These are phyloP conservation scores for Anolis apletophallus DNA, from an alignment of 2,797 vertebrate genomes.

Conservation along the genomic window DNA sequence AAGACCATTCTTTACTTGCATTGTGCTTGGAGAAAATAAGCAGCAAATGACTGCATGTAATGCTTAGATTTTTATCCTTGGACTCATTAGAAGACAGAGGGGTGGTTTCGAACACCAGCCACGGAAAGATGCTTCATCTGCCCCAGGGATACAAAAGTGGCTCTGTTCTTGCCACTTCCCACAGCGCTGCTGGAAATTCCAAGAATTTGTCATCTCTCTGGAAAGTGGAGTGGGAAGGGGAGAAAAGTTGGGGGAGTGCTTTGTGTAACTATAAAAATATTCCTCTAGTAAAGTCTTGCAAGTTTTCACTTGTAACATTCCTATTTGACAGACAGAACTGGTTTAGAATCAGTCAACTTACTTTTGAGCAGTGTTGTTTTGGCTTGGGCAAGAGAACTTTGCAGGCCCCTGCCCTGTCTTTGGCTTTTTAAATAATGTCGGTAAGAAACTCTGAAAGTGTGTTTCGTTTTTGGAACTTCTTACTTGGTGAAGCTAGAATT, in stretches of 20 bases:
- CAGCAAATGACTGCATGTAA: background rate
- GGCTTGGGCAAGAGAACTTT: too few relatives aligned
- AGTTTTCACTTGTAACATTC: background rate
- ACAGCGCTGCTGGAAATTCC: background rate
- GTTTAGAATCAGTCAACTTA: background rate
- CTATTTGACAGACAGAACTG: background rate
- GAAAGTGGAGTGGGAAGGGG: background rate
- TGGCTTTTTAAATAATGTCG: too few relatives aligned
- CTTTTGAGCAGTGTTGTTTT: background rate
- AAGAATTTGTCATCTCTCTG: background rate
- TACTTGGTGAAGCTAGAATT: too few relatives aligned
- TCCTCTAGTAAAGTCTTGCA: background rate
- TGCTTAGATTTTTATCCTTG: background rate
- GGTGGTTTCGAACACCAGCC: background rate
- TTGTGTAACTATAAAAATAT: background rate
- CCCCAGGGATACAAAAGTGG: background rate
- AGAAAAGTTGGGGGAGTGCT: too few relatives aligned
- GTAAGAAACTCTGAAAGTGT: too few relatives aligned
- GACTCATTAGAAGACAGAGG: background rate
- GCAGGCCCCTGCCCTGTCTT: too few relatives aligned
- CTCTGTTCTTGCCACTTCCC: constrained; percentile 1
- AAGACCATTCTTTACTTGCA: background rate
- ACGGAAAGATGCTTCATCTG: background rate
- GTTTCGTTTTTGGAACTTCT: background rate
- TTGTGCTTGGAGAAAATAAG: background rate